phyloP scores from a whole-genome alignment of 2,888 invertebrate species.

The Andrena chrysosceles region DNA sequence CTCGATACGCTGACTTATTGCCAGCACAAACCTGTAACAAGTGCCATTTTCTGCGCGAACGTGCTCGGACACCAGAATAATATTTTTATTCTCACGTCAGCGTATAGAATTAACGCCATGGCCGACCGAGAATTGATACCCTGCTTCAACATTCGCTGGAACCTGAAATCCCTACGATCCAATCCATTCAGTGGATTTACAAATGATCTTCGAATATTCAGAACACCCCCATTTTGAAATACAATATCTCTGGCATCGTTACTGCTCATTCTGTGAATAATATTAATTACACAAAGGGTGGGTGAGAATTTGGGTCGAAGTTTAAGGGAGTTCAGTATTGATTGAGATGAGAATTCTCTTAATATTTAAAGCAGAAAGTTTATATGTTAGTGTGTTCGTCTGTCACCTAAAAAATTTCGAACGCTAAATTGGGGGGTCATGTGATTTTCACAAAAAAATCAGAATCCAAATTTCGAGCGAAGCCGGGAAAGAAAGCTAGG shows the following conservation, averaged over 20 bases:
- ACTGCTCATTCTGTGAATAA: background rate
- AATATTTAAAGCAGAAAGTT: too few relatives aligned
- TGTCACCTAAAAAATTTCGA: too few relatives aligned
- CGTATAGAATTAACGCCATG: background rate
- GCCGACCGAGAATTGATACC: background rate
- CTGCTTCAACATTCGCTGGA: background rate
- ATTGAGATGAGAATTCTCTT: too few relatives aligned
- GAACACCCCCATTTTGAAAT: too few relatives aligned
- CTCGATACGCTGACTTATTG: background rate
- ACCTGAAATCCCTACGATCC: too few relatives aligned
- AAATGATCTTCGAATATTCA: too few relatives aligned
- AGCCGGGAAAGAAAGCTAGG: too few relatives aligned
- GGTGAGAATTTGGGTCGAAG: background rate
- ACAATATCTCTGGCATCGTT: background rate
- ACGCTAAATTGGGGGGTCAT: too few relatives aligned
- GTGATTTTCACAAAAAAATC: too few relatives aligned
- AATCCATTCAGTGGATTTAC: background rate
- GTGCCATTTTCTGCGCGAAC: constrained; percentile 1
- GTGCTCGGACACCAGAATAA: constrained; percentile 1
- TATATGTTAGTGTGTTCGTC: too few relatives aligned
- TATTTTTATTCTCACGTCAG: background rate
- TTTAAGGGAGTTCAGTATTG: too few relatives aligned
- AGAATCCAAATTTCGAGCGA: too few relatives aligned
- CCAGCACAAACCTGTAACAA: background rate
- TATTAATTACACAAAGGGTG: background rate